Evolutionary conservation across 2,113 vertebrate species (phyloP), one percentile per base, ranked within the genome.

Genomic region (Tichodroma muraria): DNA sequence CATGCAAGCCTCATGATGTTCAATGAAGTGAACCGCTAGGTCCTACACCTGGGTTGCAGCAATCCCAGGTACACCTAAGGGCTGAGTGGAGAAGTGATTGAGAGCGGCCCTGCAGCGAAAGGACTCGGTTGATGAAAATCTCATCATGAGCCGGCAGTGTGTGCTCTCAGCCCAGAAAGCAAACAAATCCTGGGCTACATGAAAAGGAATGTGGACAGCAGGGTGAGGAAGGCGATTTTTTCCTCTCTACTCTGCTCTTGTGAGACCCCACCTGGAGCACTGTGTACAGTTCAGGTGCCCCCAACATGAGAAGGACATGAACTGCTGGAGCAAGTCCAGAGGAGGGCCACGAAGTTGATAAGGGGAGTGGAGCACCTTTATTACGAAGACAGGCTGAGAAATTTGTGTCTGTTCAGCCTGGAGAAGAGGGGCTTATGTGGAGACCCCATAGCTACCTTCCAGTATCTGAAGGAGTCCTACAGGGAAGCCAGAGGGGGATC

Each of bases 401-500:
- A 42, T 15, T 13, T 73, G 10, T 18, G 18, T 22, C 13, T 65
- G 18, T 44, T 57, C 52, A 59, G 23, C 33, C 22, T 57, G 10
- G 35, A 44, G 57, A 17, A 56, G 21, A 64, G 27, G 65, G 30
- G 18, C 7, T 33, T 65, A 3, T 23, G 4, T 50, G 52, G 22
- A 65, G 5, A 50, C 15, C 12, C 19, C 22, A 28, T 4, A 50
- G 50, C 27, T 72, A 31, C 52, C 15, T 37, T 44, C 22, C 15
- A 13, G 44, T 33, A 33, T 37, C 50, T 50, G 35, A 50, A 72
- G 10, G 22, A 33, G 11, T 11, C 25, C 31, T 42, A 6, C 30
- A 49, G n/a, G 24, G 42, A 27, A 50, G 25, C 31, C 1, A 0
- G 33, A 80, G 22, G 3, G 21, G 6, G 6, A 44, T 7, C 4